Evolutionary conservation across 1,140 invertebrate species (phyloP), one percentile per base, ranked within the genome.

Genomic region (Thaumatotibia leucotreta): DNA sequence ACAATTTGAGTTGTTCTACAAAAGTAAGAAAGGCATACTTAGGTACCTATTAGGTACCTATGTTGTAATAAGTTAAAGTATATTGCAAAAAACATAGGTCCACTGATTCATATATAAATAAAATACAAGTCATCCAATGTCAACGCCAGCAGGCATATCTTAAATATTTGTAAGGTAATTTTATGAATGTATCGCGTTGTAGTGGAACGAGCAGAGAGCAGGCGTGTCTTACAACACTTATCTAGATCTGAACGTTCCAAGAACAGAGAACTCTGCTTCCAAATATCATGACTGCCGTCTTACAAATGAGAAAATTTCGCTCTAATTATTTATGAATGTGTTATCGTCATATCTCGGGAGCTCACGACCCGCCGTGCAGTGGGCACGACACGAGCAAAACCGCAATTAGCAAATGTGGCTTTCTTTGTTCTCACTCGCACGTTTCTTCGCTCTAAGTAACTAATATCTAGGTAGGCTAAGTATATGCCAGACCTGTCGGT

Each of bases 261-360:
- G 87, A 91, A 91, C 77, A 80, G 74, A 79, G 79, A 75, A 73
- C 79, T 77, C 81, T 80, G 84, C 84, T 79, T 83, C 88, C 86
- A 89, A 91, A 91, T 91, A 91, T 91, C 88, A 91, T 87, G 88
- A 83, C 86, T 88, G 82, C 85, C 82, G 84, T 87, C 83, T 88
- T 89, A 91, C 88, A 91, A 89, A 89, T 89, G 86, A 91, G 88
- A 91, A 91, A 89, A 91, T 91, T 91, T 91, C 82, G 81, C 87
- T 91, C 88, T 91, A 91, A 91, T 91, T 91, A 91, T 91, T 91
- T 91, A 91, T 89, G 87, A 91, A 89, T 91, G 88, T 89, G 86
- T 91, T 91, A 91, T 91, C 88, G 79, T 91, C 87, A 91, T 89
- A 91, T 91, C 87, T 88, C 71, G 68, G 76, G 81, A 83, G 84